Percentiles rank a stretch among this genome's conserved stretches.
Evolutionary conservation across 1,140 invertebrate species (phyloP).

Genomic region (Brachystomella parvula): DNA sequence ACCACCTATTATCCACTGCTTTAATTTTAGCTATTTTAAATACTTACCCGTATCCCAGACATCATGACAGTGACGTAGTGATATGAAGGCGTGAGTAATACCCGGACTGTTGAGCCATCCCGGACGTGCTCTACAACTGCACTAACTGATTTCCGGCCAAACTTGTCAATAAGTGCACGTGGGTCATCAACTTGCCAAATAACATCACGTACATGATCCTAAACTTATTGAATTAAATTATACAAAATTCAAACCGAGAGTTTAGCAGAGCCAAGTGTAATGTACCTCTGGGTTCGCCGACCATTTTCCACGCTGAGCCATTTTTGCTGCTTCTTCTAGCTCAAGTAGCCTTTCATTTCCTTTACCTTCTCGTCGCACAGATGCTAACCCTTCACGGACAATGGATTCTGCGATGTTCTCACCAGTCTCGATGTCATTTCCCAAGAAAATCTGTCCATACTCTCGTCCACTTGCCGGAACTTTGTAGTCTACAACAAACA

Average conservation of each 20-base stretch:
- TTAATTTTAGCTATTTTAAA: background rate
- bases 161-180: slow-evolving; percentile 69
- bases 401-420: slow-evolving; percentile 82
- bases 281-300: slow-evolving; percentile 35
- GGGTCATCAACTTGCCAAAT: slow-evolving; percentile 81
- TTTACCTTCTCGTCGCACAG: slow-evolving; percentile 65
- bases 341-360: slow-evolving; percentile 65
- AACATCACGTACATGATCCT: slow-evolving; percentile 71
- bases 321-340: slow-evolving; percentile 83
- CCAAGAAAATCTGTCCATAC: slow-evolving; percentile 79
- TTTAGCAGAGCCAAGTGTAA: background rate
- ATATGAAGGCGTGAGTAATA: slow-evolving; percentile 78
- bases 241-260: background rate
- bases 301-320: slow-evolving; percentile 80
- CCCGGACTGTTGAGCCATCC: slow-evolving; percentile 88
- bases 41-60: slow-evolving; percentile 74
- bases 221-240: slow-evolving; percentile 16
- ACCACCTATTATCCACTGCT: background rate
- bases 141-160: slow-evolving; percentile 65
- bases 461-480: slow-evolving; percentile 58
- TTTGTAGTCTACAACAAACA: slow-evolving; percentile 54
- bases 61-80: slow-evolving; percentile 88
- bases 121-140: slow-evolving; percentile 92
- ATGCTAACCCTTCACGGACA: slow-evolving; percentile 77
- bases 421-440: slow-evolving; percentile 63